Evolutionary conservation across 2,888 invertebrate genomes (phyloP).

Genomic region (Macaria notata): DNA sequence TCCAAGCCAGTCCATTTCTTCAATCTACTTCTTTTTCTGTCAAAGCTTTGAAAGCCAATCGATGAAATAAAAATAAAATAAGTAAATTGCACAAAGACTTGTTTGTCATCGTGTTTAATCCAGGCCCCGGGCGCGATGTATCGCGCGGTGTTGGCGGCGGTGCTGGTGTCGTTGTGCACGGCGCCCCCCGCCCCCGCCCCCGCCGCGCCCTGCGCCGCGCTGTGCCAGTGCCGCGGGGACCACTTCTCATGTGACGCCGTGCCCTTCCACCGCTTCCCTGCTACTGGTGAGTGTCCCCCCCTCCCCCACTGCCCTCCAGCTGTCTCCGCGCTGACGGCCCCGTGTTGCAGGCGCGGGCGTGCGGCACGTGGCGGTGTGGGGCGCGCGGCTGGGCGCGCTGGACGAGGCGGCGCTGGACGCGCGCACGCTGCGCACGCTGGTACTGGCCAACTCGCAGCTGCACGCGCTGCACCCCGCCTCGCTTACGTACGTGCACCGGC

Average conservation of each 20-base stretch:
- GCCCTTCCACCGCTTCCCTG: constrained; percentile 60
- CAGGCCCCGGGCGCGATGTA: no score
- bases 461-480: constrained; percentile 87
- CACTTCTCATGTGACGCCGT: constrained; percentile 58
- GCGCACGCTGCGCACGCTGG: constrained; percentile 87
- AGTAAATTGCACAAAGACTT: no score
- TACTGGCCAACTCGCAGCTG: constrained; percentile 89
- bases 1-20: no score
- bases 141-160: no score
- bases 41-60: no score
- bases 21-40: no score
- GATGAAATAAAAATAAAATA: no score
- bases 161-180: no score
- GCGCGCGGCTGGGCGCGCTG: constrained; percentile 85
- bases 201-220: constrained; percentile 44
- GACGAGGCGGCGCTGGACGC: constrained; percentile 89
- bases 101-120: no score
- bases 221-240: constrained; percentile 56
- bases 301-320: not conserved
- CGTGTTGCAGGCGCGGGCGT: constrained; percentile 59
- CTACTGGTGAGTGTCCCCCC: constrained; percentile 40
- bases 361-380: constrained; percentile 85
- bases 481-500: constrained; percentile 81
- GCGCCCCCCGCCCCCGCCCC: constrained; percentile 28
- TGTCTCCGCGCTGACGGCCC: not conserved